phyloP scores from a whole-genome alignment of 1,140 invertebrate genomes.

The Tetragonula clypearis region DNA sequence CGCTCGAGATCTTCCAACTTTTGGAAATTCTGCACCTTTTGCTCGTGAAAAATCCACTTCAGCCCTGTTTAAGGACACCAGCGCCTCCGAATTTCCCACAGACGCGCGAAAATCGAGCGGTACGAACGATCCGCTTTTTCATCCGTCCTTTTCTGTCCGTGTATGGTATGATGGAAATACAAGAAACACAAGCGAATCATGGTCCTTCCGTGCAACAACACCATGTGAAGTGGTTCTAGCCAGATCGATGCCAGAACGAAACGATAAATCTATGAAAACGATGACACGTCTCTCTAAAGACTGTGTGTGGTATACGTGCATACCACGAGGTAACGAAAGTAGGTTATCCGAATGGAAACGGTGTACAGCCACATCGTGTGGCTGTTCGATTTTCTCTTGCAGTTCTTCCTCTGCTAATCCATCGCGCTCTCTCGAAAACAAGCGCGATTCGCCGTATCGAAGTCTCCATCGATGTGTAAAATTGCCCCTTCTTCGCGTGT shows the following conservation, averaged over 20 bases:
- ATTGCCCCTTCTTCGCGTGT: slow-evolving; percentile 8
- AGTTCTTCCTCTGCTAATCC: slow-evolving; percentile 55
- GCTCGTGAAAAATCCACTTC: too few relatives aligned
- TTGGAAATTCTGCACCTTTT: too few relatives aligned
- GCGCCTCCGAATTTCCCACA: too few relatives aligned
- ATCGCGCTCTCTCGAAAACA: slow-evolving; percentile 58
- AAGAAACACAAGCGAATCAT: background rate
- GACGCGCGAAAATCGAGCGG: background rate
- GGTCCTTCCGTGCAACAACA: background rate
- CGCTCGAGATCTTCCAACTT: too few relatives aligned
- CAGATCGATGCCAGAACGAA: background rate
- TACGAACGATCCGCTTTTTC: too few relatives aligned
- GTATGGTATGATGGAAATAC: background rate
- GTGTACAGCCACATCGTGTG: slow-evolving; percentile 10
- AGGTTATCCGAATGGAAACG: slow-evolving; percentile 64
- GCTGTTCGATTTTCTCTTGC: slow-evolving; percentile 63
- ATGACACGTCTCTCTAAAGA: slow-evolving; percentile 56
- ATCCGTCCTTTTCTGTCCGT: too few relatives aligned
- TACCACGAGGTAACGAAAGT: slow-evolving; percentile 59
- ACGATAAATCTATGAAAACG: slow-evolving; percentile 45
- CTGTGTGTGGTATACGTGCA: slow-evolving; percentile 21
- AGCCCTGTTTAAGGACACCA: too few relatives aligned
- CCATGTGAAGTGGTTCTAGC: background rate
- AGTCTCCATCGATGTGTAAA: slow-evolving; percentile 18
- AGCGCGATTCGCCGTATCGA: slow-evolving; percentile 2